These are phyloP conservation scores for Drosophila phalerata DNA, from an alignment of 2,888 invertebrate genomes.

Conservation along the genomic window DNA sequence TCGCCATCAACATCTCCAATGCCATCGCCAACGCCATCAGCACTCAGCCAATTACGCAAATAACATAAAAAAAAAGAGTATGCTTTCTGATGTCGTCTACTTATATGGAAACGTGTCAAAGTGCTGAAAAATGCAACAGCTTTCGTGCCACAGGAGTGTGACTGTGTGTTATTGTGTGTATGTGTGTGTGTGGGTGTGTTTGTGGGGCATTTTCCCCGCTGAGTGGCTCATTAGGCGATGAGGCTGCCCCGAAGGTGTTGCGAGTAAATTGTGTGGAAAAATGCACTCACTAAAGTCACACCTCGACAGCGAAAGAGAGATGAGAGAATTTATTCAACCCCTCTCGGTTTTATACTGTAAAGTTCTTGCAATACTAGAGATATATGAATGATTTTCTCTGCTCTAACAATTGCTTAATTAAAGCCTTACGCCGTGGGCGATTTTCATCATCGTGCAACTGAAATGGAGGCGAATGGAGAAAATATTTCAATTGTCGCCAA, in stretches of 20 bases:
- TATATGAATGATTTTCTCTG: constrained; percentile 22
- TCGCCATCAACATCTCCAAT: constrained; percentile 1
- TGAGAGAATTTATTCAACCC: not conserved
- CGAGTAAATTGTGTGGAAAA: constrained; percentile 69
- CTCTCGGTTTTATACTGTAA: not conserved
- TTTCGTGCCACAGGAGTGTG: constrained; percentile 19
- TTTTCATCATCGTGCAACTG: constrained; percentile 56
- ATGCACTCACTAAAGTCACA: constrained; percentile 30
- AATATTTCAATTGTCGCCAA: constrained; percentile 58
- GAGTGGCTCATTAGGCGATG: constrained; percentile 73
- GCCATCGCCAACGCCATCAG: constrained; percentile 33
- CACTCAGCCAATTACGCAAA: constrained; percentile 78
- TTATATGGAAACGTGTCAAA: constrained; percentile 77
- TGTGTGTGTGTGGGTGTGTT: too few species aligned
- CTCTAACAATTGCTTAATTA: constrained; percentile 74
- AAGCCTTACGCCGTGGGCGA: constrained; percentile 70
- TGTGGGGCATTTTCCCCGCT: constrained; percentile 10
- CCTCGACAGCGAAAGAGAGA: not conserved
- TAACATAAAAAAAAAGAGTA: constrained; percentile 38
- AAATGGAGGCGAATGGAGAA: not conserved
- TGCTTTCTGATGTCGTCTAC: constrained; percentile 31
- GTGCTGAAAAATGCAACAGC: constrained; percentile 72
- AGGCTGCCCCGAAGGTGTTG: constrained; percentile 59
- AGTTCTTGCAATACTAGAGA: constrained; percentile 1
- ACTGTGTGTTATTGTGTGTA: too few species aligned